phyloP scores from a whole-genome alignment of 2,888 invertebrate species.

The Deilephila elpenor region DNA sequence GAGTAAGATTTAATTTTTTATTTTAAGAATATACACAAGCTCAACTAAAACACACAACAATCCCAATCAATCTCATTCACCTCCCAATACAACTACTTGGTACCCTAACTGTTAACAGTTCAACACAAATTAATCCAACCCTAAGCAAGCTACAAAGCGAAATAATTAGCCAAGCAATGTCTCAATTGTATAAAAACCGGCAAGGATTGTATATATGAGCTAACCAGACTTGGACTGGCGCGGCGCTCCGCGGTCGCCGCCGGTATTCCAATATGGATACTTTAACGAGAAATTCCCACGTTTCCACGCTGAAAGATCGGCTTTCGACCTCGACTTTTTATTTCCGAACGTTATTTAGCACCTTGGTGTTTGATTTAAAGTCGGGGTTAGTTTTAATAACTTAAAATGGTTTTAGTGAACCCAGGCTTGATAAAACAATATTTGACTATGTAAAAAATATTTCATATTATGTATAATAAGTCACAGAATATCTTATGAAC shows the following conservation, averaged over 20 bases:
- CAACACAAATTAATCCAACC: too few species aligned
- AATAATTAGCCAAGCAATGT: neutral
- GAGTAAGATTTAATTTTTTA: too few species aligned
- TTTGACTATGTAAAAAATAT: too few species aligned
- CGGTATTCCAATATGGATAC: slow-evolving; percentile 32
- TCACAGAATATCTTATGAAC: too few species aligned
- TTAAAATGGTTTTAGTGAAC: neutral
- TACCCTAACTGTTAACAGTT: too few species aligned
- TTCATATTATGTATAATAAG: too few species aligned
- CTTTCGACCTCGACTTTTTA: slow-evolving; percentile 12
- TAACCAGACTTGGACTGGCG: neutral
- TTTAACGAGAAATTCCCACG: slow-evolving; percentile 27
- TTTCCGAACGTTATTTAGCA: slow-evolving; percentile 21
- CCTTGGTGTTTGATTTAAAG: neutral
- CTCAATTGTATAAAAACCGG: neutral
- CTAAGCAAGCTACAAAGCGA: too few species aligned
- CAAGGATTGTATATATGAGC: neutral
- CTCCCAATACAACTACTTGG: too few species aligned
- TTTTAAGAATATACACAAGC: too few species aligned
- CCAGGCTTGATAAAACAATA: too few species aligned
- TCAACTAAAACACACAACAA: too few species aligned
- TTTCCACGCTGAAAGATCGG: slow-evolving; percentile 15
- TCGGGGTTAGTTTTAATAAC: neutral
- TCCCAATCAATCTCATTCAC: too few species aligned
- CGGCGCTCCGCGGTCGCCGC: slow-evolving; percentile 12